These are phyloP conservation scores for Trilocha varians DNA, from an alignment of 2,888 invertebrate species.

Conservation along the genomic window DNA sequence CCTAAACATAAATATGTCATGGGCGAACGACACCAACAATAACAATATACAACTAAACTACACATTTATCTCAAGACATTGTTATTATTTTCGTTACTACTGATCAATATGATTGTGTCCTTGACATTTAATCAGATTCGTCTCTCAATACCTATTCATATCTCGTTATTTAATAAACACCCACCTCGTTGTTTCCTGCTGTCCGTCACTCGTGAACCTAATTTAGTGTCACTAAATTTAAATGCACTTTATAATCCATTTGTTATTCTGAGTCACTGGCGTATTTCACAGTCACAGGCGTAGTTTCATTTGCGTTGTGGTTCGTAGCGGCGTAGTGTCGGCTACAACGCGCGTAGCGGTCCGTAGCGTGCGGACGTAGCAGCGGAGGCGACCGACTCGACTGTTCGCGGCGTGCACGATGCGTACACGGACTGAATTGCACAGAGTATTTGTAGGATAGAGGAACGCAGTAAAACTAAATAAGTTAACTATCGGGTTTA, in stretches of 20 bases:
- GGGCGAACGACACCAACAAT: background rate
- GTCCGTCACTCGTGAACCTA: conserved; percentile 20
- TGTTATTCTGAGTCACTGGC: conserved; percentile 33
- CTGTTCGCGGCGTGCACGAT: conserved; percentile 48
- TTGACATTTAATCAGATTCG: conserved; percentile 55
- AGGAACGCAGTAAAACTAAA: too few species aligned
- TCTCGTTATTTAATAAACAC: conserved; percentile 44
- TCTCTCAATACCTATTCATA: conserved; percentile 33
- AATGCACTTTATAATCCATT: conserved; percentile 31
- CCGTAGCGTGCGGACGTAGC: conserved; percentile 55
- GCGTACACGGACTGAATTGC: conserved; percentile 47
- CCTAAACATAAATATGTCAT: background rate
- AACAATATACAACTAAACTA: conserved; percentile 14
- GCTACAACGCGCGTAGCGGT: conserved; percentile 43
- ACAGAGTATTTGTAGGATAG: conserved; percentile 41
- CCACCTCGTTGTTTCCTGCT: conserved; percentile 35
- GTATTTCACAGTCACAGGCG: conserved; percentile 39
- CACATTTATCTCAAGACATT: background rate
- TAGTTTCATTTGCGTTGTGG: conserved; percentile 21
- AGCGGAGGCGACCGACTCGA: conserved; percentile 48
- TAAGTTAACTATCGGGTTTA: too few species aligned
- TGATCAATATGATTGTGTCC: conserved; percentile 65
- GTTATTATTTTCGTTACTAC: conserved; percentile 13
- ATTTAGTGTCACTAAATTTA: conserved; percentile 28
- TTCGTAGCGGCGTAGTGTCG: conserved; percentile 35